Conservation (phyloP, 92 coral and sea anemone genomes). For the Pocillopora meandrina region DNA sequence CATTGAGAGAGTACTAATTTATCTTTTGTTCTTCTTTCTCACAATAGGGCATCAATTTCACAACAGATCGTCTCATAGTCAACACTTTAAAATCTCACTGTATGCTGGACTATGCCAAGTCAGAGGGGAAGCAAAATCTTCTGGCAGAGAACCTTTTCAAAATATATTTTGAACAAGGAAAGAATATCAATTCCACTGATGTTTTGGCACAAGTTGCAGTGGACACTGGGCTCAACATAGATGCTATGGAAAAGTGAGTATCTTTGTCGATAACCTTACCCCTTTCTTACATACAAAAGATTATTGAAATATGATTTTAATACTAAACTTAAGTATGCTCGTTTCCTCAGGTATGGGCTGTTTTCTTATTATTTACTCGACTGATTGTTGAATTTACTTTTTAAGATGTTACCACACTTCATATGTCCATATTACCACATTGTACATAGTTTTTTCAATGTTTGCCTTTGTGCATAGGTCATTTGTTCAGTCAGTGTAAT, state of each 20-base stretch:
- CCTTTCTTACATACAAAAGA: too few relatives aligned
- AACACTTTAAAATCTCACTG: slow-evolving; percentile 94
- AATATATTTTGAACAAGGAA: slow-evolving; percentile 78
- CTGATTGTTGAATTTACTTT: too few relatives aligned
- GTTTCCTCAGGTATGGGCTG: too few relatives aligned
- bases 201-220: slow-evolving; percentile 70
- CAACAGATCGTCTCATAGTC: slow-evolving; percentile 66
- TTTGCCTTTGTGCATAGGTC: too few relatives aligned
- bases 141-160: slow-evolving; percentile 81
- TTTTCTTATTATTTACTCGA: too few relatives aligned
- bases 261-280: not conserved
- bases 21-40: not conserved
- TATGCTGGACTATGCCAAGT: slow-evolving; percentile 89
- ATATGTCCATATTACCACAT: too few relatives aligned
- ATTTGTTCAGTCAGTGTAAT: too few relatives aligned
- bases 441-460: too few relatives aligned
- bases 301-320: too few relatives aligned
- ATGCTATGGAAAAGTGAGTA: slow-evolving; percentile 46
- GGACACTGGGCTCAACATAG: slow-evolving; percentile 70
- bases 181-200: slow-evolving; percentile 70
- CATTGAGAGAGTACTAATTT: too few relatives aligned
- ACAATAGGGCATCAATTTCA: slow-evolving; percentile 85
- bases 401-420: too few relatives aligned
- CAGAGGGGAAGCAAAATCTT: slow-evolving; percentile 80
- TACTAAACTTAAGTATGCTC: too few relatives aligned